phyloP scores from a whole-genome alignment of 2,113 vertebrate species.

The Scolopax mira region DNA sequence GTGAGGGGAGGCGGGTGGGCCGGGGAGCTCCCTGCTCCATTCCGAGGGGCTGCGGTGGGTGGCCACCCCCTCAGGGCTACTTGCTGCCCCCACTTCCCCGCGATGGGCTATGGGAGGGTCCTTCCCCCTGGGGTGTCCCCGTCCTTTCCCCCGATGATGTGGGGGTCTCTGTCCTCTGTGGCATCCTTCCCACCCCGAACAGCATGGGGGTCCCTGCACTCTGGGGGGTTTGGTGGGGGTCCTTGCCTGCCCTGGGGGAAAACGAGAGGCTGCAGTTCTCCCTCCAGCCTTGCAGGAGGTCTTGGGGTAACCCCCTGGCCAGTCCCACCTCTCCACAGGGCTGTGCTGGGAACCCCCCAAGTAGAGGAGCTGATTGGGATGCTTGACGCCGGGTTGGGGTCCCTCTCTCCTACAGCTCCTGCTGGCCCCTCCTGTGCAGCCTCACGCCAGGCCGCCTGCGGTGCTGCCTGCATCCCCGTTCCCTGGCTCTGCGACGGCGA shows the following conservation, averaged over 20 bases:
- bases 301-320: background rate
- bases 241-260: background rate
- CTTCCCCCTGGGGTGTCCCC: background rate
- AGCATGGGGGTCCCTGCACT: background rate
- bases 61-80: background rate
- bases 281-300: background rate
- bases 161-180: background rate
- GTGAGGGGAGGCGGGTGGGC: background rate
- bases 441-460: slow-evolving; percentile 53
- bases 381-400: fast-evolving
- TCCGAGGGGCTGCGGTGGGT: background rate
- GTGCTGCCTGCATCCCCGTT: slow-evolving; percentile 62
- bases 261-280: background rate
- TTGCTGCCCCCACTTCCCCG: background rate
- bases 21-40: background rate
- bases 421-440: background rate
- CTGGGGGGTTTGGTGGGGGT: too few species aligned
- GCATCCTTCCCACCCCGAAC: background rate
- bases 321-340: fast-evolving
- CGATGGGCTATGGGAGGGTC: fast-evolving
- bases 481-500: slow-evolving; percentile 75
- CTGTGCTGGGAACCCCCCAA: background rate
- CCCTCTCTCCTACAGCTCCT: background rate
- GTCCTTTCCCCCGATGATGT: background rate
- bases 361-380: fast-evolving